Evolutionary conservation across 2,888 invertebrate species (phyloP).

Genomic region (Dryobotodes eremita): DNA sequence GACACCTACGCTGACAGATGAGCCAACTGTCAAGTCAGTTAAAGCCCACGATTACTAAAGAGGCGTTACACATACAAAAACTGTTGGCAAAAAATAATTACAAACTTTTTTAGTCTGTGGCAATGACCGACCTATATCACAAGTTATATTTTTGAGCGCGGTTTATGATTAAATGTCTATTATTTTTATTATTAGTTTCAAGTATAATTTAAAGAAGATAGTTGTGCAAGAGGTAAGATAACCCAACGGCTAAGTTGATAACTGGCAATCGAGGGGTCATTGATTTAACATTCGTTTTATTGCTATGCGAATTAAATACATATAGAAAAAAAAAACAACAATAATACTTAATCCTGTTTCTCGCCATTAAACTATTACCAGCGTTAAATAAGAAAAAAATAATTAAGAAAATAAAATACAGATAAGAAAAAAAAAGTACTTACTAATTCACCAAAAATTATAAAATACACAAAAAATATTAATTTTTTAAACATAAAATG

Average conservation of each 20-base stretch:
- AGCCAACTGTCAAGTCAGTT: conserved; percentile 50
- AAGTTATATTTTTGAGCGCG: conserved; percentile 3
- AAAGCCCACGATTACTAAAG: conserved; percentile 44
- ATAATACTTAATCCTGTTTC: too few species aligned
- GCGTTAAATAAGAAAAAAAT: neutral
- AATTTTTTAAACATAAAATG: conserved; percentile 1
- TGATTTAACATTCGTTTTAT: neutral
- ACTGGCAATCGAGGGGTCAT: neutral
- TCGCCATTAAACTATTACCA: too few species aligned
- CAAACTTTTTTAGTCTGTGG: conserved; percentile 18
- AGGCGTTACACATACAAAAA: conserved; percentile 36
- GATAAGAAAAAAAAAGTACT: neutral
- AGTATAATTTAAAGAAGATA: neutral
- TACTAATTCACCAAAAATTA: neutral
- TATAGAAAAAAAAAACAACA: neutral
- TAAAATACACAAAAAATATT: neutral
- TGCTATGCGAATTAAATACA: neutral
- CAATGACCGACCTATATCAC: conserved; percentile 62
- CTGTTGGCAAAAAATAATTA: conserved; percentile 19
- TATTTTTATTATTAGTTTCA: conserved; percentile 2
- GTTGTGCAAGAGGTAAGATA: conserved; percentile 11
- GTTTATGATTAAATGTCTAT: neutral
- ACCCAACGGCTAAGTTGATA: conserved; percentile 9
- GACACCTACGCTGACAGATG: conserved; percentile 58
- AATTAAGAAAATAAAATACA: too few species aligned